These are phyloP conservation scores for Matsumyia berberina DNA, from an alignment of 2,888 invertebrate genomes.

Conservation along the genomic window DNA sequence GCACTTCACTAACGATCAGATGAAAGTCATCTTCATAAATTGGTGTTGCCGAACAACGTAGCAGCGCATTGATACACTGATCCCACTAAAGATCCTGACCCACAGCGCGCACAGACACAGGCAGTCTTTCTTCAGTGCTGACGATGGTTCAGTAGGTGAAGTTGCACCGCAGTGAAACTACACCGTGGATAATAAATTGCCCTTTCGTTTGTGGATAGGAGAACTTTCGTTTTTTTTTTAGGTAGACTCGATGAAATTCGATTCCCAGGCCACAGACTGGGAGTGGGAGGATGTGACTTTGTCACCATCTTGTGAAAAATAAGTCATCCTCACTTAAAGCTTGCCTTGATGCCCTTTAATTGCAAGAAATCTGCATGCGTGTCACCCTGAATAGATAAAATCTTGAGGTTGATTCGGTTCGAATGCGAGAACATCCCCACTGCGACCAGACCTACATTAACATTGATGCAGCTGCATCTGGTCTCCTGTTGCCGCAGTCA, in stretches of 20 bases:
- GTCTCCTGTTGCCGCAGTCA: slow-evolving; percentile 58
- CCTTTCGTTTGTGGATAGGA: slow-evolving; percentile 44
- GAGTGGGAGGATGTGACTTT: slow-evolving; percentile 5
- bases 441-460: slow-evolving; percentile 65
- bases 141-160: slow-evolving; percentile 67
- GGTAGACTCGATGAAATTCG: background rate
- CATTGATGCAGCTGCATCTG: slow-evolving; percentile 67
- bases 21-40: slow-evolving; percentile 75
- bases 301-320: background rate
- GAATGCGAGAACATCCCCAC: slow-evolving; percentile 47
- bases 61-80: slow-evolving; percentile 62
- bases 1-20: slow-evolving; percentile 46
- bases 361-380: slow-evolving; percentile 67
- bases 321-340: slow-evolving; percentile 38
- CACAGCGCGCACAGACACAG: slow-evolving; percentile 17
- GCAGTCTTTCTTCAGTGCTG: slow-evolving; percentile 29
- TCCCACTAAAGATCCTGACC: slow-evolving; percentile 68
- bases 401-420: slow-evolving; percentile 71
- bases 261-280: slow-evolving; percentile 22
- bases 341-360: slow-evolving; percentile 63
- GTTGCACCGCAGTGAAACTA: slow-evolving; percentile 59
- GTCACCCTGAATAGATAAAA: slow-evolving; percentile 70
- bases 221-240: slow-evolving; percentile 56
- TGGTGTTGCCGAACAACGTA: slow-evolving; percentile 51
- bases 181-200: slow-evolving; percentile 65